These are phyloP conservation scores for Ctena decussata DNA, from an alignment of 2,888 invertebrate genomes.

Conservation along the genomic window DNA sequence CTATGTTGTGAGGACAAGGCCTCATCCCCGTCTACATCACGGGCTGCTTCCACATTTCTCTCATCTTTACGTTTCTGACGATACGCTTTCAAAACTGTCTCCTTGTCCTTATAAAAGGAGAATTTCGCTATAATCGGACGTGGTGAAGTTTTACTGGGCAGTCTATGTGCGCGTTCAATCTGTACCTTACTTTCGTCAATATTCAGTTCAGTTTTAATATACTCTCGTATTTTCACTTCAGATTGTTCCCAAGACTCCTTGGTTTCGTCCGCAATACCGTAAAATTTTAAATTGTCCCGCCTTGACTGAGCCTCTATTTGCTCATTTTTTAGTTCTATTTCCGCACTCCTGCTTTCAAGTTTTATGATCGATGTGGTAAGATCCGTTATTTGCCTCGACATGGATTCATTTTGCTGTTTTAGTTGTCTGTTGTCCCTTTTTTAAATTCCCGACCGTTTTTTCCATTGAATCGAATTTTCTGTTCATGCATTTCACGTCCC, in stretches of 20 bases:
- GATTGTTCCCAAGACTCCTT: not conserved
- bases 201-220: not conserved
- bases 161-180: not conserved
- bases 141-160: not conserved
- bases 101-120: not conserved
- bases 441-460: not conserved
- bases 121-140: not conserved
- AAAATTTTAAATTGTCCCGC: not conserved
- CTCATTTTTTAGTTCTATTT: not conserved
- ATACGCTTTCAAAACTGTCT: not conserved
- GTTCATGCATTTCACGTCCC: not conserved
- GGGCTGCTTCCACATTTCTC: not conserved
- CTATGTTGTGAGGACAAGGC: not conserved
- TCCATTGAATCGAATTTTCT: not conserved
- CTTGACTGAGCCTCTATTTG: not conserved
- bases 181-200: not conserved
- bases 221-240: not conserved
- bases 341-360: not conserved
- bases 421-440: not conserved
- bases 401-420: not conserved
- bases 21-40: not conserved
- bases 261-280: not conserved
- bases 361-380: not conserved
- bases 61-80: not conserved
- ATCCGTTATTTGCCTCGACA: not conserved